Base-by-base conservation (phyloP, 1,140 invertebrate genomes). In the Panulirus ornatus region DNA sequence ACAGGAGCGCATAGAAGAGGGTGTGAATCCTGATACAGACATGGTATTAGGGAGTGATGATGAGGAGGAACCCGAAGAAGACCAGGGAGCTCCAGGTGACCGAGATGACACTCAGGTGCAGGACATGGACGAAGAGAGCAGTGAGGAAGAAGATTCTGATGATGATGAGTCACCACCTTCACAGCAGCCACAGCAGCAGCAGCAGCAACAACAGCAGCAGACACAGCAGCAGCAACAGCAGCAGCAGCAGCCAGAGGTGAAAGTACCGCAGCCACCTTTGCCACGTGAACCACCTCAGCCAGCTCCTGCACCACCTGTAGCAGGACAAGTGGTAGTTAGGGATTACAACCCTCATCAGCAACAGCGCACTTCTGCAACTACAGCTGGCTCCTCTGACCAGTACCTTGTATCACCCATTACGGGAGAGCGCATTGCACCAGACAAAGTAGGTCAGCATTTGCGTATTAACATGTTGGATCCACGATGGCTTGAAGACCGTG, bases 321-420 rank as follows among this genome's bases (percentile, higher is more conserved):
- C 97, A 38, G 98, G 99, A 93, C 98, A 98, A 93, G 98, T 99
- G 66, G 95, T 99, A 47, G 98, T 99, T 84, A 98, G 98, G 93
- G 99, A 98, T 94, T 99, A 99, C 93, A 97, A 99, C 96, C 99
- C 99, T 0, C 99, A 79, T 66, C 87, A 99, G 40, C 78, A 90
- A 34, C 88, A 86, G 27, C 87, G 91, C n/a, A 40, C 75, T n/a
- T 66, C 79, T 34, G 34, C 84, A 44, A 40, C 66, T 16, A 70
- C 81, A 9, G 54, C 81, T 9, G 94, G 94, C 22, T 94, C 95
- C 63, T 94, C 95, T 16, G 98, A 99, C 93, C 97, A 99, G 92
- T 99, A 96, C 94, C 95, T 99, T 27, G 98, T 99, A 87, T 99
- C 99, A 1, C 99, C 99, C 0, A 98, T 99, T 92, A 99, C 99